Conservation (phyloP, 2,113 vertebrate genomes). For the Macheiramphus alcinus region DNA sequence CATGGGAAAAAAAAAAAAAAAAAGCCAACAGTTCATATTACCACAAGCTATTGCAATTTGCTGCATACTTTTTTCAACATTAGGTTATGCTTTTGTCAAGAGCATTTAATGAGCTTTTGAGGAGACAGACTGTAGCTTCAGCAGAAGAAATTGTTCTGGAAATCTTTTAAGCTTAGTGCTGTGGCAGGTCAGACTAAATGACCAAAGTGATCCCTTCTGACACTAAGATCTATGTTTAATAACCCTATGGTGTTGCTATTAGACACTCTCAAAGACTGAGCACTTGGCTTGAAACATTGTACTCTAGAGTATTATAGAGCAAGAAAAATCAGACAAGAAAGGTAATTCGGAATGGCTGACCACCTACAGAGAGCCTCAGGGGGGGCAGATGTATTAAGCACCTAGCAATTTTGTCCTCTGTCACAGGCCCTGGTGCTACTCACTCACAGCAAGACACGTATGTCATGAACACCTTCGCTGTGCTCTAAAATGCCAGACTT, state of each 20-base stretch:
- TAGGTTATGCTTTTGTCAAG: background rate
- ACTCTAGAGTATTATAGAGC: background rate
- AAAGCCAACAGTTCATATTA: background rate
- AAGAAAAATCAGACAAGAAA: background rate
- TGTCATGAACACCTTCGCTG: accelerated
- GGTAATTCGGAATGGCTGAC: background rate
- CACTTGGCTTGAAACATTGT: background rate
- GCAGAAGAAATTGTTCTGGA: background rate
- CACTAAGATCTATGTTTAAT: background rate
- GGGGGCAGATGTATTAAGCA: background rate
- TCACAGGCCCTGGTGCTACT: background rate
- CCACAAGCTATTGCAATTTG: background rate
- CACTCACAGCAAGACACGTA: background rate
- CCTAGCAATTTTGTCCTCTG: background rate
- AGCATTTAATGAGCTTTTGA: background rate
- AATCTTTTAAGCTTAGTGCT: background rate
- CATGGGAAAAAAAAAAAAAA: too few relatives aligned
- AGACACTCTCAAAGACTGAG: background rate
- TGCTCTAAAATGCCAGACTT: background rate
- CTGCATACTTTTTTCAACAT: background rate
- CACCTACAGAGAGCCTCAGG: background rate
- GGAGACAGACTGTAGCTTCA: background rate
- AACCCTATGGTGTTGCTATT: background rate
- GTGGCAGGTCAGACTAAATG: background rate
- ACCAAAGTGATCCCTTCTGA: background rate